Evolutionary conservation across 2,797 vertebrate genomes (phyloP).

Genomic region (Melanotaenia parkinsoni): DNA sequence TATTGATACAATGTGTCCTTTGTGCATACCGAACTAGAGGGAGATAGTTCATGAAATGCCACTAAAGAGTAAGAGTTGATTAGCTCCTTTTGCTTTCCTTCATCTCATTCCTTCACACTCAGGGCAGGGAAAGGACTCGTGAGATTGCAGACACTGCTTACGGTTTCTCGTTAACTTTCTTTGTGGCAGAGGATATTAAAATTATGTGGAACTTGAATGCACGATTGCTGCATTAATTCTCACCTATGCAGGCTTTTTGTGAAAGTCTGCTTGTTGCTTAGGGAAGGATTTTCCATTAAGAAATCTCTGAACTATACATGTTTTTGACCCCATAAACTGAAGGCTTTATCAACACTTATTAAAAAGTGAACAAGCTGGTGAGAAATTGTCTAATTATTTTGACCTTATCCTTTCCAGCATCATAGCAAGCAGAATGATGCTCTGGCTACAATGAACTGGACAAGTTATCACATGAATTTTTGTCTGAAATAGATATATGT

Average conservation of each 20-base stretch:
- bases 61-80: constrained; percentile 65
- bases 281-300: constrained; percentile 1
- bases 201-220: constrained; percentile 42
- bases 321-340: constrained; percentile 7
- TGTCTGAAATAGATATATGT: too few species aligned
- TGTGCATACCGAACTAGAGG: constrained; percentile 52
- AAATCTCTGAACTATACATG: background rate
- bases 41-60: constrained; percentile 64
- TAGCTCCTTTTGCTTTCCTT: constrained; percentile 62
- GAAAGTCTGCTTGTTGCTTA: constrained; percentile 17
- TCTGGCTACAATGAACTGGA: too few species aligned
- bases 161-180: constrained; percentile 60
- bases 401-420: too few species aligned
- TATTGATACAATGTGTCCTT: constrained; percentile 58
- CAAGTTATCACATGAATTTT: too few species aligned
- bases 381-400: too few species aligned
- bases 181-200: constrained; percentile 63
- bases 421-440: too few species aligned
- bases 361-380: too few species aligned
- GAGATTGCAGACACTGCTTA: constrained; percentile 50
- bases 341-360: background rate
- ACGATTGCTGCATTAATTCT: constrained; percentile 22
- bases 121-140: constrained; percentile 51
- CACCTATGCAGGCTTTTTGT: constrained; percentile 12
- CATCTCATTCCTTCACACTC: constrained; percentile 57